phyloP scores from a whole-genome alignment of 2,888 invertebrate genomes.

The Hydropsyche betteni region DNA sequence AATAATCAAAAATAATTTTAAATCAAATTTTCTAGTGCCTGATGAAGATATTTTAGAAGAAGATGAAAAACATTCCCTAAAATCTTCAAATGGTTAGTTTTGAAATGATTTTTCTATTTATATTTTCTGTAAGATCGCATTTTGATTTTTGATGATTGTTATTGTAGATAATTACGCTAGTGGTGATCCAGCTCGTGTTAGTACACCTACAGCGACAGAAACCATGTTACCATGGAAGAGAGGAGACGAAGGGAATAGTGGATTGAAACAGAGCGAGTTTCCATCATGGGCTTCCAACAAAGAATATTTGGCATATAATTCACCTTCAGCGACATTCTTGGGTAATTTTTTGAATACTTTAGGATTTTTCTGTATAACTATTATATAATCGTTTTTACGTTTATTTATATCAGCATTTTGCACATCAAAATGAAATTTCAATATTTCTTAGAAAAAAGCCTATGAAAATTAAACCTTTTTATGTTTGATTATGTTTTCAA shows the following conservation, averaged over 20 bases:
- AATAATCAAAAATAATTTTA: not conserved
- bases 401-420: too few species aligned
- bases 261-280: slow-evolving; percentile 85
- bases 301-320: slow-evolving; percentile 90
- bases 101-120: not conserved
- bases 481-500: not conserved
- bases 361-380: slow-evolving; percentile 6
- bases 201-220: slow-evolving; percentile 89
- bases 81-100: slow-evolving; percentile 53
- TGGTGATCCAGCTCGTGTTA: slow-evolving; percentile 77
- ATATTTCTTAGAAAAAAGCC: not conserved
- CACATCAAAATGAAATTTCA: not conserved
- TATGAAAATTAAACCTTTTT: too few species aligned
- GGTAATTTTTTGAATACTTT: slow-evolving; percentile 65
- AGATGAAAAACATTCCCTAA: slow-evolving; percentile 63
- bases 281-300: slow-evolving; percentile 96
- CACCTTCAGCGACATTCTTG: slow-evolving; percentile 90
- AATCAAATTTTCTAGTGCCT: slow-evolving; percentile 58
- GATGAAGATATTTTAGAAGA: slow-evolving; percentile 66
- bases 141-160: too few species aligned
- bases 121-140: slow-evolving; percentile 44
- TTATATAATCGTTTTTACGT: not conserved
- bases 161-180: slow-evolving; percentile 62
- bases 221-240: slow-evolving; percentile 94
- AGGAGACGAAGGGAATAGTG: slow-evolving; percentile 76